Evolutionary conservation across 2,888 invertebrate genomes (phyloP).

Genomic region (Dermolepida albohirtum): DNA sequence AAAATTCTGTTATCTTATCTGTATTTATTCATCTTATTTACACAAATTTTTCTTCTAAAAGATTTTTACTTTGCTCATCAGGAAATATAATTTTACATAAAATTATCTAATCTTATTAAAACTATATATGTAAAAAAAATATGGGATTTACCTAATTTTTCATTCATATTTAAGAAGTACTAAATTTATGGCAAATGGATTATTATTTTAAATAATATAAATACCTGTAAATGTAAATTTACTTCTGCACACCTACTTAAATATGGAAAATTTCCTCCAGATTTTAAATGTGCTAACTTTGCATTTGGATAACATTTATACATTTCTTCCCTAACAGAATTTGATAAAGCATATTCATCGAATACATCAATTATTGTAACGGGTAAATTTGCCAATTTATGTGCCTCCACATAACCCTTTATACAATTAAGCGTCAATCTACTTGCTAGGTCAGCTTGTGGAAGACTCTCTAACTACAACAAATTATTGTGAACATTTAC

Average conservation of each 20-base stretch:
- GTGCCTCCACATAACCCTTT: slow-evolving; percentile 82
- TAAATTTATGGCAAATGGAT: too few species aligned
- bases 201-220: background rate
- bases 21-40: too few species aligned
- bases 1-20: too few species aligned
- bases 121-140: too few species aligned
- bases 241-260: slow-evolving; percentile 89
- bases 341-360: slow-evolving; percentile 87
- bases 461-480: slow-evolving; percentile 82
- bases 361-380: slow-evolving; percentile 90
- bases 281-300: slow-evolving; percentile 87
- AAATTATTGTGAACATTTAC: slow-evolving; percentile 3
- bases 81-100: too few species aligned
- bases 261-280: slow-evolving; percentile 92
- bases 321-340: slow-evolving; percentile 81
- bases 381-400: slow-evolving; percentile 75
- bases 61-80: too few species aligned
- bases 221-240: slow-evolving; percentile 87
- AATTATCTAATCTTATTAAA: too few species aligned
- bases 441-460: slow-evolving; percentile 86
- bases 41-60: too few species aligned
- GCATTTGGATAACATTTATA: slow-evolving; percentile 89
- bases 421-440: slow-evolving; percentile 88
- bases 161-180: too few species aligned
- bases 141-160: too few species aligned